These are phyloP conservation scores for Caenorhabditis becei DNA, from an alignment of 2,888 invertebrate genomes.

Conservation along the genomic window DNA sequence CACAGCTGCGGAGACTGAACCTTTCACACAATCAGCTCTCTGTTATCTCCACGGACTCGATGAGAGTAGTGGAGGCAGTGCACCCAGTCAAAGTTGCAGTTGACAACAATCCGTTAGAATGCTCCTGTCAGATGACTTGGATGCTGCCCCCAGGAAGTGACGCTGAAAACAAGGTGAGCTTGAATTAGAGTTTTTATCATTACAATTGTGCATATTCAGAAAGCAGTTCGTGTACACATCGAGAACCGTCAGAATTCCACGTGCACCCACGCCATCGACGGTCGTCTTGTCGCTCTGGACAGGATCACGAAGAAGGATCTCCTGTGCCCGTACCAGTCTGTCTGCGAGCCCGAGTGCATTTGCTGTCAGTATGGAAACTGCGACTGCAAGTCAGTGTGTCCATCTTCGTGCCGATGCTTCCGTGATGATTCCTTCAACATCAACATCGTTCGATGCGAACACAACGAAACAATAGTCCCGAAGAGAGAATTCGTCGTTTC, in stretches of 20 bases:
- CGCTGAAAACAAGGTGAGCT: slow-evolving; percentile 6
- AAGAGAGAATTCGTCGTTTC: slow-evolving; percentile 83
- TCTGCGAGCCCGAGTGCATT: slow-evolving; percentile 91
- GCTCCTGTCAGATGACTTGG: slow-evolving; percentile 95
- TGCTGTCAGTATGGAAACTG: slow-evolving; percentile 94
- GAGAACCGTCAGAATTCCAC: slow-evolving; percentile 90
- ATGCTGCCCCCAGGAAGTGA: slow-evolving; percentile 85
- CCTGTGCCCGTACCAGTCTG: slow-evolving; percentile 81
- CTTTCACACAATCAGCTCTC: slow-evolving; percentile 63
- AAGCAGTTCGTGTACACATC: slow-evolving; percentile 85
- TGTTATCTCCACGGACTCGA: slow-evolving; percentile 48
- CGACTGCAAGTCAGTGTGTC: slow-evolving; percentile 94
- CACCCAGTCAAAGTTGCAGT: slow-evolving; percentile 61
- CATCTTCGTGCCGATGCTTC: slow-evolving; percentile 91
- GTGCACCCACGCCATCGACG: slow-evolving; percentile 89
- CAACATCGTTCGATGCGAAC: slow-evolving; percentile 77
- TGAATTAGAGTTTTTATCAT: background rate
- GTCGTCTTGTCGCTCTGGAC: slow-evolving; percentile 43
- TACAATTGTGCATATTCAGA: background rate
- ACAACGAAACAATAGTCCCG: slow-evolving; percentile 40
- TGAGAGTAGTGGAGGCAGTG: slow-evolving; percentile 59
- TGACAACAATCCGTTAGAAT: slow-evolving; percentile 89
- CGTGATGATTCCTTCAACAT: slow-evolving; percentile 91
- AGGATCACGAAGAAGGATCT: slow-evolving; percentile 65
- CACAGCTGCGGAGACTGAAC: slow-evolving; percentile 56